Base-by-base conservation (phyloP, 2,888 invertebrate species). In the Drosophila mettleri region DNA sequence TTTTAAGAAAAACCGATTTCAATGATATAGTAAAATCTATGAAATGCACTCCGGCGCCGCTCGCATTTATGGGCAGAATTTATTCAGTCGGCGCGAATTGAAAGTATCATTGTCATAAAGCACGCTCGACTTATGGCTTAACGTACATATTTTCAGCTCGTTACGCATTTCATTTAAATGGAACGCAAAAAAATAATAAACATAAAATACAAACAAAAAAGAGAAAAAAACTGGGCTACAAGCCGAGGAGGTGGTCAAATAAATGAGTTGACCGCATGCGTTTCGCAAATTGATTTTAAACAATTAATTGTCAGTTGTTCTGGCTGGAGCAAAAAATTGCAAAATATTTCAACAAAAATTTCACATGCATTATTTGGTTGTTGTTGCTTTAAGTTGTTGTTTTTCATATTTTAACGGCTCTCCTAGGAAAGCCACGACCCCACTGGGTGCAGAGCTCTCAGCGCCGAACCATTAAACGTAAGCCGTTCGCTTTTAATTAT, bases 221-320 rank as follows among this genome's bases (percentile, higher is more conserved):
- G 20, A 7, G 0, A 43, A 57, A 41, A 27, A 45, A 27, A 24
- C 29, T 41, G 38, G 38, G 24, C 57, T 59, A 53, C 46, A 63
- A 65, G 59, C 55, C 58, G 68, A 54, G 43, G 43, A 55, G 59
- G 46, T 61, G 52, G 51, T 20, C 60, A 54, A 69, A 71, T 62
- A 81, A 81, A 77, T 65, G 66, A 79, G 74, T 79, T 77, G 79
- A 81, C 80, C 77, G 46, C 79, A 73, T 69, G 48, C 72, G 60
- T 70, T 72, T 69, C 72, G 61, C 45, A 81, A 81, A 80, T 80
- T 80, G 80, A 80, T 80, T 80, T 80, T 81, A 67, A 81, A 81
- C 74, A 79, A 81, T 80, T 72, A 79, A 79, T 69, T 74, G 74
- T 72, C 68, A 68, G 67, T 65, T 67, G 60, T 61, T 49, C n/a